Evolutionary conservation across 2,797 vertebrate species (phyloP), one percentile per base, ranked within the genome.

Genomic region (Enteromius anoplus): DNA sequence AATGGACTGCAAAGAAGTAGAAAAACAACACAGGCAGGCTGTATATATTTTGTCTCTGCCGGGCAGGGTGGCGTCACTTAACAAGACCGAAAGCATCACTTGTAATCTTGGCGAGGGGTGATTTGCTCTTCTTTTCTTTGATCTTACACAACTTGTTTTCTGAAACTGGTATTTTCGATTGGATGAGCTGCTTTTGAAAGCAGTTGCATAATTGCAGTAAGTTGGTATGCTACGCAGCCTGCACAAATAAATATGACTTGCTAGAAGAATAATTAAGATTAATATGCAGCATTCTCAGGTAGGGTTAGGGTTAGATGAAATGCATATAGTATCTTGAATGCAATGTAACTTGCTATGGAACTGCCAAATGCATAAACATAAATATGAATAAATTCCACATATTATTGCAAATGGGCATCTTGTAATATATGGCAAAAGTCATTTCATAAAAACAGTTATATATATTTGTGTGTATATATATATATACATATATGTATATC

Each of bases 21-120:
- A 75, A 60, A 75, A 75, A 75, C 53, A 26, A 60, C 34, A 42
- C 53, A 75, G 51, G n/a, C 73, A 10, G 34, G 73, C 34, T 4
- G 53, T 76, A 76, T 60, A 42, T 58, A 75, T 73, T 53, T 26
- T 26, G 34, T 75, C 4, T 76, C 73, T 76, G 34, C 53, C 40
- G 37, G 55, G 14, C 14, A 26, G 32, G 72, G 29, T 55, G 71
- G 51, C 11, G 5, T 75, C 49, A 55, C 49, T 21, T 70, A 70
- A 58, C 5, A 21, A 42, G 34, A 29, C 73, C 2, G 0, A 58
- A 80, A 70, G 10, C 34, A 42, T 75, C 73, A 75, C 34, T 76
- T 60, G 53, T 42, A 45, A 80, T 42, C 23, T 73, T 26, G 49
- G 49, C 9, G 10, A 14, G 17, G n/a, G 19, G 23, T 58, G 32